phyloP scores from a whole-genome alignment of 2,113 vertebrate genomes.

The Sylvia atricapilla region DNA sequence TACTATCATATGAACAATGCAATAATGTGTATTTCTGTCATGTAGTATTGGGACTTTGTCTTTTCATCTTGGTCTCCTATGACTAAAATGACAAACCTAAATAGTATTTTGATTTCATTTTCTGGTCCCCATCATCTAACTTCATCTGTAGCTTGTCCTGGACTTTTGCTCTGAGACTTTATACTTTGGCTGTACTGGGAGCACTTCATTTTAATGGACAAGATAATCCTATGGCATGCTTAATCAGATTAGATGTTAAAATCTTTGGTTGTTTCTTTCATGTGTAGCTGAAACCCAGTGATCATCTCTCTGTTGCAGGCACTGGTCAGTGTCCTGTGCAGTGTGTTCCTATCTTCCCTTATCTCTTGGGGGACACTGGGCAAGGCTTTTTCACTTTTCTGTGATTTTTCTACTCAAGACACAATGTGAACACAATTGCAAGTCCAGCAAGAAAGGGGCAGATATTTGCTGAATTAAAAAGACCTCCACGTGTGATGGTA shows the following conservation, averaged over 20 bases:
- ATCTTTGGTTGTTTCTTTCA: not conserved
- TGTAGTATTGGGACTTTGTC: not conserved
- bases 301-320: not conserved
- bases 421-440: not conserved
- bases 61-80: slow-evolving; percentile 18
- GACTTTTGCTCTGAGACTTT: not conserved
- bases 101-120: slow-evolving; percentile 43
- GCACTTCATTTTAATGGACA: not conserved
- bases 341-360: not conserved
- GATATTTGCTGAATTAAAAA: not conserved
- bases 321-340: fast-evolving
- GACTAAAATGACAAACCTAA: slow-evolving; percentile 18
- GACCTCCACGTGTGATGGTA: fast-evolving
- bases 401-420: not conserved
- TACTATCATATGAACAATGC: not conserved
- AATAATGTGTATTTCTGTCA: not conserved
- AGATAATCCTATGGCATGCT: not conserved
- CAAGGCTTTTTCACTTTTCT: not conserved
- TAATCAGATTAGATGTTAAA: not conserved
- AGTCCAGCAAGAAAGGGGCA: not conserved
- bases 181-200: not conserved
- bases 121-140: not conserved
- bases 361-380: not conserved
- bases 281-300: not conserved
- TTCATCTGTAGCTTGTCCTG: slow-evolving; percentile 8